Evolutionary conservation across 2,888 invertebrate species (phyloP).

Genomic region (Chalcis sispes): DNA sequence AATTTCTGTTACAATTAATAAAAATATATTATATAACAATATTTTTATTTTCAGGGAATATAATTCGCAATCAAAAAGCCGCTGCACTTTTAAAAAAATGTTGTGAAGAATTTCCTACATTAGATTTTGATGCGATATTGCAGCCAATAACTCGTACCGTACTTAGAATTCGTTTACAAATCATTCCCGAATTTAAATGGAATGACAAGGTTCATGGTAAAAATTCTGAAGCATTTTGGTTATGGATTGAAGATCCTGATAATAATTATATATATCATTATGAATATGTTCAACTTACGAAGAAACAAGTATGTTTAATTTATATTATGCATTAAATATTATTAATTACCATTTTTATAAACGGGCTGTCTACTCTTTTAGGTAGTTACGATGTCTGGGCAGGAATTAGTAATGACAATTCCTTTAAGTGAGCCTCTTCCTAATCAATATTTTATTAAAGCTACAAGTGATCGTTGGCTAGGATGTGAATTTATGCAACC

Average conservation of each 20-base stretch:
- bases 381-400: constrained; percentile 82
- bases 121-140: constrained; percentile 89
- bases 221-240: constrained; percentile 93
- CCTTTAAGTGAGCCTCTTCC: constrained; percentile 94
- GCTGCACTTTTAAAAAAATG: constrained; percentile 88
- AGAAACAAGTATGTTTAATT: constrained; percentile 81
- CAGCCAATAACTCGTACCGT: constrained; percentile 98
- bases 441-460: constrained; percentile 92
- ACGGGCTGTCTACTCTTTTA: too few relatives aligned
- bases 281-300: constrained; percentile 91
- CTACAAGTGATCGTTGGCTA: constrained; percentile 91
- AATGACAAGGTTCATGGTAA: constrained; percentile 93
- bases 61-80: constrained; percentile 86
- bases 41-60: constrained; percentile 77
- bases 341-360: not conserved
- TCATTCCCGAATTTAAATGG: constrained; percentile 88
- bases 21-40: not conserved
- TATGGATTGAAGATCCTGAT: constrained; percentile 98
- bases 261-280: constrained; percentile 96
- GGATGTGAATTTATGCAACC: constrained; percentile 80
- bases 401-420: constrained; percentile 95
- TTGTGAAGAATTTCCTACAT: constrained; percentile 89
- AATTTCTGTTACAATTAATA: not conserved
- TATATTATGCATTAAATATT: constrained; percentile 28
- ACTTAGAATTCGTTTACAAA: constrained; percentile 87